Evolutionary conservation across 2,888 invertebrate species (phyloP), one percentile per base, ranked within the genome.

Genomic region (Clanis bilineata): DNA sequence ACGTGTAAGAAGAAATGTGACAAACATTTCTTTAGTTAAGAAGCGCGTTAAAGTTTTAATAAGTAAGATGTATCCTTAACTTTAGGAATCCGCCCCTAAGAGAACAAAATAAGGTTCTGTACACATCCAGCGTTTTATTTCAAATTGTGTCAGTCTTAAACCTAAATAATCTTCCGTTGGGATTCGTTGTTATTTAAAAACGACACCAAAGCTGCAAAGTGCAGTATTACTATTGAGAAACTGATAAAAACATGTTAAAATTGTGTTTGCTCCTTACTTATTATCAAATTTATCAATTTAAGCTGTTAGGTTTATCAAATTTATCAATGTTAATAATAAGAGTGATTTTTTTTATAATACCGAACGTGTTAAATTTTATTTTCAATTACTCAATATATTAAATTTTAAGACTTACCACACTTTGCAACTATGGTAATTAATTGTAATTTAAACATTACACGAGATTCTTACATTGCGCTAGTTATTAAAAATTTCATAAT

Each of bases 181-280:
- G 72, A 69, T 76, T 76, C 72, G 73, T 76, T 75, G 75, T 71
- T 69, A 69, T 62, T 36, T 69, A 65, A 62, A 70, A 58, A 63
- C 25, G 51, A 51, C 3, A 51, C 18, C 28, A 28, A 15, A 32
- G 28, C 3, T 51, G 18, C 28, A 51, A 32, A 32, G 51, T 32
- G 32, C 18, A 21, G 32, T 18, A 10, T 3, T 22, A 23, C 18
- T 6, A 1, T 1, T 18, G 3, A 41, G 15, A 15, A 10, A 15
- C 1, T 41, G 15, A 15, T 6, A 41, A 41, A 41, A 32, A n/a
- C n/a, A n/a, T n/a, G n/a, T n/a, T n/a, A n/a, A n/a, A n/a, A n/a
- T n/a, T n/a, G n/a, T n/a, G n/a, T n/a, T n/a, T n/a, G n/a, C n/a
- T n/a, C n/a, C n/a, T n/a, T n/a, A n/a, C n/a, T n/a, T n/a, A n/a